phyloP scores from a whole-genome alignment of 2,113 vertebrate genomes.

The Amphiprion ocellaris region DNA sequence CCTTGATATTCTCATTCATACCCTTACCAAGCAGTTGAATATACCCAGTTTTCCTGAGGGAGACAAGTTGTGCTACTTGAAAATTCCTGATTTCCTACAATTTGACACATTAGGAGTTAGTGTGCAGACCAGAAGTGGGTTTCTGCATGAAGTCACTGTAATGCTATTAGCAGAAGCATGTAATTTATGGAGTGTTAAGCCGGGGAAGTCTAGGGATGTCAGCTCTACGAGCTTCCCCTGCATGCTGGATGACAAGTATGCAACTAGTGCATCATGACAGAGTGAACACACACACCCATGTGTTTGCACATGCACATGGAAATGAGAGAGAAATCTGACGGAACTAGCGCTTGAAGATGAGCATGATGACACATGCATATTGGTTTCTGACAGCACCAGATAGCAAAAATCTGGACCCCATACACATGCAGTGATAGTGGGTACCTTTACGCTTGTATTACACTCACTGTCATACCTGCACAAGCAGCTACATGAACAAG shows the following conservation, averaged over 20 bases:
- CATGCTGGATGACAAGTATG: constrained; percentile 46
- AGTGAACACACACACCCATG: constrained; percentile 24
- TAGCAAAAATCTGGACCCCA: background rate
- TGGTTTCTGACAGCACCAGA: background rate
- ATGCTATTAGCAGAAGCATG: constrained; percentile 68
- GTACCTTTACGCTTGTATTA: too few species aligned
- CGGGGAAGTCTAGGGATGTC: constrained; percentile 62
- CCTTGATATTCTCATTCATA: background rate
- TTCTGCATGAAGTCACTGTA: constrained; percentile 49
- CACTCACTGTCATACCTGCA: too few species aligned
- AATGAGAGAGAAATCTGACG: constrained; percentile 35
- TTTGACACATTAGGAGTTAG: constrained; percentile 43
- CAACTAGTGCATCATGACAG: constrained; percentile 42
- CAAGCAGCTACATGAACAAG: background rate
- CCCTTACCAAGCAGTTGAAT: constrained; percentile 6
- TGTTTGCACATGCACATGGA: constrained; percentile 3
- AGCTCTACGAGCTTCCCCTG: constrained; percentile 46
- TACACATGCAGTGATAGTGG: background rate
- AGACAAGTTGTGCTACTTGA: background rate
- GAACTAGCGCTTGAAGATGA: constrained; percentile 44
- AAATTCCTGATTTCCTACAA: constrained; percentile 29
- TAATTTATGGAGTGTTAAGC: constrained; percentile 70
- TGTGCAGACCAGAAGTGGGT: constrained; percentile 37
- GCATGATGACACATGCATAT: constrained; percentile 46
- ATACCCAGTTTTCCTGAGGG: background rate